Conservation (phyloP, 2,888 invertebrate species). For the Hyles lineata region DNA sequence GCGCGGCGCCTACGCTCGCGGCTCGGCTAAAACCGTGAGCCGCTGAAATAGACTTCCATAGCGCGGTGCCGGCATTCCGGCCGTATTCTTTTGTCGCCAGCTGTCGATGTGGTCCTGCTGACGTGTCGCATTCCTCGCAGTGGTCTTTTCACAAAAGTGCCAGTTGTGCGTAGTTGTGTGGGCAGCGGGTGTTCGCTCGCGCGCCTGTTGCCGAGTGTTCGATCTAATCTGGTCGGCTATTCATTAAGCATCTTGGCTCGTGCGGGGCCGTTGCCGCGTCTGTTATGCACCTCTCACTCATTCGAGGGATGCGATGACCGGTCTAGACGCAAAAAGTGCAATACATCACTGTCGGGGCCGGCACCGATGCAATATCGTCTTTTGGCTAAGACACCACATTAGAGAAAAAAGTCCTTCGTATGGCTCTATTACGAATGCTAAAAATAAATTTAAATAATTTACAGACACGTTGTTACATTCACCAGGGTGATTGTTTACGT, state of each 20-base stretch:
- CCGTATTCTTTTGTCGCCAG: slow-evolving; percentile 77
- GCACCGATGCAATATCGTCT: slow-evolving; percentile 56
- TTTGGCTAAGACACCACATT: slow-evolving; percentile 51
- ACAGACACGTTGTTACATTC: background rate
- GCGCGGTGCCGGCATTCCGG: slow-evolving; percentile 74
- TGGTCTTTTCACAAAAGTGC: slow-evolving; percentile 58
- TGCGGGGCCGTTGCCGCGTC: slow-evolving; percentile 54
- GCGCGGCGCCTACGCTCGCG: slow-evolving; percentile 79
- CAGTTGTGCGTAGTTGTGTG: slow-evolving; percentile 50
- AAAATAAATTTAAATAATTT: slow-evolving; percentile 3
- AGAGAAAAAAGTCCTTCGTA: slow-evolving; percentile 23
- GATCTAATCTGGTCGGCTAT: slow-evolving; percentile 34
- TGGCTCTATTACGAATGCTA: slow-evolving; percentile 10
- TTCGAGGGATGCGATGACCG: slow-evolving; percentile 52
- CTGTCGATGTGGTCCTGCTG: slow-evolving; percentile 61
- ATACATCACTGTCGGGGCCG: slow-evolving; percentile 68
- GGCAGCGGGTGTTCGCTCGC: slow-evolving; percentile 20
- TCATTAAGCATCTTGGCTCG: slow-evolving; percentile 43
- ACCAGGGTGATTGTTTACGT: background rate
- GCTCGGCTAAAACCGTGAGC: slow-evolving; percentile 75
- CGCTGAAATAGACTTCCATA: slow-evolving; percentile 78
- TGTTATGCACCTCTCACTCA: slow-evolving; percentile 55
- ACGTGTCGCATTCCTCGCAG: slow-evolving; percentile 58
- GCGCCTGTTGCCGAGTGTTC: slow-evolving; percentile 28
- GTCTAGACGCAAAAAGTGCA: slow-evolving; percentile 60